These are phyloP conservation scores for Rhynchotus rufescens DNA, from an alignment of 2,797 vertebrate species.

Conservation along the genomic window DNA sequence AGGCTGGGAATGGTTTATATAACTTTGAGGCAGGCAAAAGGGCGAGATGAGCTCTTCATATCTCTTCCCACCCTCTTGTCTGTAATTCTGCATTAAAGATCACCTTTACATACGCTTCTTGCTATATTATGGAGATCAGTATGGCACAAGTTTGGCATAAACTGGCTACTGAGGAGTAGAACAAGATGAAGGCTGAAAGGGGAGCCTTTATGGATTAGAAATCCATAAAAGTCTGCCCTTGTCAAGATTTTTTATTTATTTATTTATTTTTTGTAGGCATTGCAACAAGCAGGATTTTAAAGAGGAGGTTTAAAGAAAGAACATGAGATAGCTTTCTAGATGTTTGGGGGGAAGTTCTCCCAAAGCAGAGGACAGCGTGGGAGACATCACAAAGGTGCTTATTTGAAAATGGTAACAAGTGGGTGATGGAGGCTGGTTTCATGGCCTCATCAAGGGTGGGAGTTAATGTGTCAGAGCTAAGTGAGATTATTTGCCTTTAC, in stretches of 20 bases:
- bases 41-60: not conserved
- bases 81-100: not conserved
- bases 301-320: not conserved
- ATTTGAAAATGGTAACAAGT: slow-evolving; percentile 51
- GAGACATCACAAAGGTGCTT: slow-evolving; percentile 40
- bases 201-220: not conserved
- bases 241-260: not conserved
- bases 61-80: not conserved
- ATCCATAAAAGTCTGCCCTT: not conserved
- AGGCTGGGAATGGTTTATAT: not conserved
- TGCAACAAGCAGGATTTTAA: not conserved
- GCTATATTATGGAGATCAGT: fast-evolving
- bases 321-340: not conserved
- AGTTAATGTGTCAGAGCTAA: slow-evolving; percentile 1
- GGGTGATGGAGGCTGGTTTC: slow-evolving; percentile 48
- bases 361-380: not conserved
- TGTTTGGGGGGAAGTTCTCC: not conserved
- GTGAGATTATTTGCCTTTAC: slow-evolving; percentile 31
- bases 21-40: not conserved
- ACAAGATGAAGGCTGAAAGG: not conserved
- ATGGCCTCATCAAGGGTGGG: not conserved
- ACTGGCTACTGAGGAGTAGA: not conserved
- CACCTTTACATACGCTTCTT: not conserved
- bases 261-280: not conserved
- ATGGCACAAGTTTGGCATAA: not conserved